These are phyloP conservation scores for Tenthredo mesomela DNA, from an alignment of 2,888 invertebrate genomes.

Conservation along the genomic window DNA sequence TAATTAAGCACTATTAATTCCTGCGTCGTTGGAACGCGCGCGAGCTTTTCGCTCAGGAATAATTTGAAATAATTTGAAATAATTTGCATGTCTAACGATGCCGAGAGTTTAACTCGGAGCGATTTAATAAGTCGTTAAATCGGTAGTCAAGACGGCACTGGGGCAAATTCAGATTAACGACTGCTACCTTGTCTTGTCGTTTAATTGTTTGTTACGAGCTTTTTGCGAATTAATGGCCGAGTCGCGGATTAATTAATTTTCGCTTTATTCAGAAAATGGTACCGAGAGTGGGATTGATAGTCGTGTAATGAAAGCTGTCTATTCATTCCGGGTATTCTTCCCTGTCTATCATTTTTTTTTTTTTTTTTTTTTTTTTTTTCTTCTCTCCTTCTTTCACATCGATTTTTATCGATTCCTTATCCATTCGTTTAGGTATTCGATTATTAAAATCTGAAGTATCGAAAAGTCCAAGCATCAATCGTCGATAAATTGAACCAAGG, in stretches of 20 bases:
- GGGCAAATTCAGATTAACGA: slow-evolving; percentile 50
- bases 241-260: slow-evolving; percentile 44
- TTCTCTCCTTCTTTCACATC: no score
- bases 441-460: neutral
- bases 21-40: slow-evolving; percentile 38
- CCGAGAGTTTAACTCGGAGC: slow-evolving; percentile 29
- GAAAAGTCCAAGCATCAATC: neutral
- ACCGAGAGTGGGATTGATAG: slow-evolving; percentile 38
- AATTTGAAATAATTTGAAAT: slow-evolving; percentile 48
- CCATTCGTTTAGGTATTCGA: neutral
- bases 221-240: slow-evolving; percentile 50
- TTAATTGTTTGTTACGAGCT: slow-evolving; percentile 51
- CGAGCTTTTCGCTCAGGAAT: slow-evolving; percentile 12
- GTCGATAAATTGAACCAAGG: slow-evolving; percentile 5
- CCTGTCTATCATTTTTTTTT: neutral
- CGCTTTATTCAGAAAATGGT: slow-evolving; percentile 17
- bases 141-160: slow-evolving; percentile 38
- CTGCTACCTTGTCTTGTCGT: slow-evolving; percentile 47
- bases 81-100: slow-evolving; percentile 45
- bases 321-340: neutral
- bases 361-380: neutral
- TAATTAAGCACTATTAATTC: slow-evolving; percentile 50
- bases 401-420: neutral
- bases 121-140: slow-evolving; percentile 51
- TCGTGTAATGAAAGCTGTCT: slow-evolving; percentile 33